phyloP scores from a whole-genome alignment of 1,140 invertebrate genomes.

The Mylabris phalerata region DNA sequence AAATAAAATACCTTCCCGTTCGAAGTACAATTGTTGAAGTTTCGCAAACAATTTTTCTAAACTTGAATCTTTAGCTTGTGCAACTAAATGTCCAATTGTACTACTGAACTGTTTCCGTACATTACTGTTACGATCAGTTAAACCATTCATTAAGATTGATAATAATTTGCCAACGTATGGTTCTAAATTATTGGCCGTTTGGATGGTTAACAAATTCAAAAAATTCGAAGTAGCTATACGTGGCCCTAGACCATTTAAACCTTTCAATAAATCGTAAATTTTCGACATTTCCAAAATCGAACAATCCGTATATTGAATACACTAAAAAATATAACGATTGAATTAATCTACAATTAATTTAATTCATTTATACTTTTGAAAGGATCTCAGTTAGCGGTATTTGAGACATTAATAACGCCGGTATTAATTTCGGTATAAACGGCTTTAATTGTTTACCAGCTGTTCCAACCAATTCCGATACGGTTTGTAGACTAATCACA shows the following conservation, averaged over 20 bases:
- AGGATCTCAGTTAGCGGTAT: constrained; percentile 60
- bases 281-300: constrained; percentile 63
- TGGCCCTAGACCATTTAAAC: constrained; percentile 72
- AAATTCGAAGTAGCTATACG: constrained; percentile 82
- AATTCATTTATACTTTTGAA: constrained; percentile 53
- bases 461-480: constrained; percentile 74
- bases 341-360: constrained; percentile 15
- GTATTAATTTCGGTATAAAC: constrained; percentile 72
- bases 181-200: constrained; percentile 49
- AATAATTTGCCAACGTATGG: constrained; percentile 71
- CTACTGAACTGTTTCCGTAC: constrained; percentile 77
- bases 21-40: constrained; percentile 64
- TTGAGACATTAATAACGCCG: constrained; percentile 51
- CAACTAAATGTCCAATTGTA: constrained; percentile 78
- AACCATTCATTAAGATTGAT: constrained; percentile 64
- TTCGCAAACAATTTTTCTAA: constrained; percentile 79
- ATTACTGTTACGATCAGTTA: constrained; percentile 74
- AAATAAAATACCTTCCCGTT: constrained; percentile 55
- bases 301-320: constrained; percentile 75
- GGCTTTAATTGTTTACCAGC: constrained; percentile 72
- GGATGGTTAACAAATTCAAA: constrained; percentile 61
- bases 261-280: constrained; percentile 74
- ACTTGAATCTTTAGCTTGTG: constrained; percentile 79
- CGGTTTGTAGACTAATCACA: constrained; percentile 71
- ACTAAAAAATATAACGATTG: constrained; percentile 49